Evolutionary conservation across 2,888 invertebrate genomes (phyloP).

Genomic region (Habroteleia sp.): DNA sequence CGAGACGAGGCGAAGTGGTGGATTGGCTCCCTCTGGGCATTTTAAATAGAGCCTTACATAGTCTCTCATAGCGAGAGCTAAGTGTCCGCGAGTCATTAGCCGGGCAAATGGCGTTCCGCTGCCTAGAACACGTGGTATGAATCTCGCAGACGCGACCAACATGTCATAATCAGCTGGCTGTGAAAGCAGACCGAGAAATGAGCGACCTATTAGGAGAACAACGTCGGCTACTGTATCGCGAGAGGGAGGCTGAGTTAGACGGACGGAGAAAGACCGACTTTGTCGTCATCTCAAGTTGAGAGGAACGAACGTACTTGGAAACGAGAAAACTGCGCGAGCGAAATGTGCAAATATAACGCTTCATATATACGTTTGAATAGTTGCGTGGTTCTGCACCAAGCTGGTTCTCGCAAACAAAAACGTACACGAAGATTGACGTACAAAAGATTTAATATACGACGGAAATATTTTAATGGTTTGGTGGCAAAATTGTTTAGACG

Average conservation of each 20-base stretch:
- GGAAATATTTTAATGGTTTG: too few species aligned
- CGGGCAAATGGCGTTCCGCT: slow-evolving; percentile 79
- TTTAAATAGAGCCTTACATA: slow-evolving; percentile 58
- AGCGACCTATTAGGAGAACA: slow-evolving; percentile 79
- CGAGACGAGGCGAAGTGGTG: slow-evolving; percentile 34
- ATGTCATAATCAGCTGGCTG: slow-evolving; percentile 81
- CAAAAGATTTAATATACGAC: too few species aligned
- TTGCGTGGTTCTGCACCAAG: background rate
- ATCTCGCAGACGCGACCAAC: slow-evolving; percentile 75
- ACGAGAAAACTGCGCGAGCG: slow-evolving; percentile 32
- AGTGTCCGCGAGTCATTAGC: slow-evolving; percentile 79
- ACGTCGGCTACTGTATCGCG: slow-evolving; percentile 71
- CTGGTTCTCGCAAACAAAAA: too few species aligned
- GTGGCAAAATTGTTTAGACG: too few species aligned
- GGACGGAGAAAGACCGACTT: slow-evolving; percentile 56
- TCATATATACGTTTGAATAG: slow-evolving; percentile 29
- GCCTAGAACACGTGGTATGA: slow-evolving; percentile 76
- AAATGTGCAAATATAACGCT: slow-evolving; percentile 49
- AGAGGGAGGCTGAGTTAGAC: slow-evolving; percentile 59
- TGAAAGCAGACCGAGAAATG: slow-evolving; percentile 78
- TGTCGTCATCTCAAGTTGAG: slow-evolving; percentile 52
- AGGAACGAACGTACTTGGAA: slow-evolving; percentile 54
- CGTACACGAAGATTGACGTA: too few species aligned
- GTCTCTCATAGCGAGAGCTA: slow-evolving; percentile 59
- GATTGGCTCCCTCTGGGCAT: slow-evolving; percentile 55